phyloP scores from a whole-genome alignment of 2,113 vertebrate species.

The Muntiacus reevesi region DNA sequence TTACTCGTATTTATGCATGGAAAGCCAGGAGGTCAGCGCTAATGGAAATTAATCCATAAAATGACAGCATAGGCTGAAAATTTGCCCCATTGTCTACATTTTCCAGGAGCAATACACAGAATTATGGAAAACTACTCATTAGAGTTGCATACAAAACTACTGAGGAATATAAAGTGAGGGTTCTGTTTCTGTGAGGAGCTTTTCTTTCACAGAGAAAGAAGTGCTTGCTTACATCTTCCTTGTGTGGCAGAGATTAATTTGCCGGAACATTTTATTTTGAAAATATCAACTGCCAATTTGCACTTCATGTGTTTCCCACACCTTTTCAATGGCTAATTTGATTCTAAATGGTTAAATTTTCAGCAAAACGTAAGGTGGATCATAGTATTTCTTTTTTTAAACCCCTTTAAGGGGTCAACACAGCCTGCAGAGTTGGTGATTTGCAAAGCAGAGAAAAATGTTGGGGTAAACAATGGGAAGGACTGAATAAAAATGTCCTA shows the following conservation, averaged over 20 bases:
- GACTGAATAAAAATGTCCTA: neutral
- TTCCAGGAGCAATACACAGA: slow-evolving; percentile 51
- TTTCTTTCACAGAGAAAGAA: neutral
- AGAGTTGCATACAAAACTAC: neutral
- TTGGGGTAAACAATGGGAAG: neutral
- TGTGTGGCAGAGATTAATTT: neutral
- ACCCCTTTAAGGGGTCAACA: neutral
- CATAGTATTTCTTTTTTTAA: slow-evolving; percentile 39
- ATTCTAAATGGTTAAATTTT: neutral
- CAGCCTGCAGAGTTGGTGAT: neutral
- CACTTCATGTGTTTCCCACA: neutral
- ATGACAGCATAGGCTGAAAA: slow-evolving; percentile 69
- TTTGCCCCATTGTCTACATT: slow-evolving; percentile 49
- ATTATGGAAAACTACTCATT: slow-evolving; percentile 57
- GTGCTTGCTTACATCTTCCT: neutral
- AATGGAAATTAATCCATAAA: slow-evolving; percentile 71
- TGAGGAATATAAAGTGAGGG: slow-evolving; percentile 29
- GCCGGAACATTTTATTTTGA: slow-evolving; percentile 21
- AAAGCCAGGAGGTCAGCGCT: slow-evolving; percentile 48
- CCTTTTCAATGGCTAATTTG: slow-evolving; percentile 29
- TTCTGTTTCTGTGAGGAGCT: neutral
- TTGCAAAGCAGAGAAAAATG: neutral
- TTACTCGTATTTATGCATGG: slow-evolving; percentile 50
- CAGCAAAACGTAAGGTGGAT: neutral
- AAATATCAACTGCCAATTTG: slow-evolving; percentile 20